Conservation (phyloP, 2,888 invertebrate species). For the Oscheius myriophilus region DNA sequence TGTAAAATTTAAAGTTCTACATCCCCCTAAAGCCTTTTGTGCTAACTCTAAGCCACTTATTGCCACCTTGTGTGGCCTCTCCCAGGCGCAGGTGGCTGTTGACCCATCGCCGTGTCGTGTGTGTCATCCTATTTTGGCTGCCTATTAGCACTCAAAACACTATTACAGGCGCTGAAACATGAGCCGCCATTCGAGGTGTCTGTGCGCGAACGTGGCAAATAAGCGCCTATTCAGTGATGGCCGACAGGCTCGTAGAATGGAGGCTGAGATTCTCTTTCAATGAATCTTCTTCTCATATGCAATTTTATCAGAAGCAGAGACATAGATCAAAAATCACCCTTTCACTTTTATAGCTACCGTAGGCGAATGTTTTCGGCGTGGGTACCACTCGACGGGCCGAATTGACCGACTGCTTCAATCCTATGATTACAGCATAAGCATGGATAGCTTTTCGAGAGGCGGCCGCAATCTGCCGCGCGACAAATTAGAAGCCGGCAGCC, state of each 20-base stretch:
- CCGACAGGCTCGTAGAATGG: background rate
- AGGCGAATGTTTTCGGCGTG: slow-evolving; percentile 22
- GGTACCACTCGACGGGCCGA: background rate
- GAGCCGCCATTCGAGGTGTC: no score
- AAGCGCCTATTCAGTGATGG: slow-evolving; percentile 2
- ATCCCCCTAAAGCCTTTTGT: no score
- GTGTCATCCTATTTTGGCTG: slow-evolving; percentile 27
- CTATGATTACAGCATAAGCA: slow-evolving; percentile 23
- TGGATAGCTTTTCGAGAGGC: slow-evolving; percentile 27
- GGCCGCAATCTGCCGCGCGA: slow-evolving; percentile 10
- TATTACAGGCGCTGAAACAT: slow-evolving; percentile 26
- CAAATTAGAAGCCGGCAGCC: slow-evolving; percentile 16
- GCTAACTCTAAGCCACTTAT: no score
- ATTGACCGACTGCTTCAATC: background rate
- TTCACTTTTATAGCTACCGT: slow-evolving; percentile 4
- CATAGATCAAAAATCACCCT: slow-evolving; percentile 2
- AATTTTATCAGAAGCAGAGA: no score
- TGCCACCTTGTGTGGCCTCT: background rate
- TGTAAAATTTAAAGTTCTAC: no score
- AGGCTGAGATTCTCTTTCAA: background rate
- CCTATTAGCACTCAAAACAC: slow-evolving; percentile 27
- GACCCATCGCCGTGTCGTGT: slow-evolving; percentile 18
- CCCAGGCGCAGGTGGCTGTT: slow-evolving; percentile 9
- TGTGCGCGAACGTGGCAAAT: no score
- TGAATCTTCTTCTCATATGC: background rate